Conservation (phyloP, 53 echinoderm and acorn worm species). For the Arbacia lixula region DNA sequence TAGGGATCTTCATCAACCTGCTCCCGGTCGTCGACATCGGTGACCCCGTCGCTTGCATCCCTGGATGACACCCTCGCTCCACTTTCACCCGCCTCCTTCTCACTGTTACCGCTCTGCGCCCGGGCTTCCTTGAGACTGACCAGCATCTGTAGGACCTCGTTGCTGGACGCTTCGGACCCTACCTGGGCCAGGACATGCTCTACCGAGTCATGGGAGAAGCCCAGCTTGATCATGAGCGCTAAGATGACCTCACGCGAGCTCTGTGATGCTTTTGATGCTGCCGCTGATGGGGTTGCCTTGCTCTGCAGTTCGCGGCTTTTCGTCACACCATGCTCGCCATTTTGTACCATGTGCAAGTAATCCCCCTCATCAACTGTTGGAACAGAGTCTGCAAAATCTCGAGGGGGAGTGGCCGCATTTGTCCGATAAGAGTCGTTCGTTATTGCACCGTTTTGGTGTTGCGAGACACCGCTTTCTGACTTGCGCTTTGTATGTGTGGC, state of each 20-base stretch:
- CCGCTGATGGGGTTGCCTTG: slow-evolving; percentile 12
- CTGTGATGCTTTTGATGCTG: not conserved
- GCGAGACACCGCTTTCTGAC: slow-evolving; percentile 5
- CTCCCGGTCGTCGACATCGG: slow-evolving; percentile 9
- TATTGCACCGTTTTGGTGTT: slow-evolving; percentile 17
- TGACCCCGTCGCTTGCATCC: slow-evolving; percentile 31
- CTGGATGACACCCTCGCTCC: not conserved
- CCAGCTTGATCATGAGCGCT: slow-evolving; percentile 75
- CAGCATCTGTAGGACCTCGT: slow-evolving; percentile 75
- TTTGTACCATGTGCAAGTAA: not conserved
- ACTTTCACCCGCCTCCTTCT: not conserved
- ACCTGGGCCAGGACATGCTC: slow-evolving; percentile 63
- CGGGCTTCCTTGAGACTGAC: slow-evolving; percentile 34
- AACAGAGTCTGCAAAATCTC: not conserved
- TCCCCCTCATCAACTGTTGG: not conserved
- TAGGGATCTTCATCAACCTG: slow-evolving; percentile 57
- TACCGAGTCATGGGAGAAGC: slow-evolving; percentile 61
- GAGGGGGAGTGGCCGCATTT: slow-evolving; percentile 16
- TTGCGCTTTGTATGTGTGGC: not conserved
- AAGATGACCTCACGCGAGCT: slow-evolving; percentile 23
- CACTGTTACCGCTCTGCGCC: not conserved
- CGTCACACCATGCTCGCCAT: not conserved
- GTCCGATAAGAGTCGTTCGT: not conserved
- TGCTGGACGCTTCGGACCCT: slow-evolving; percentile 64
- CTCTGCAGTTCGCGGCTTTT: slow-evolving; percentile 1